A percentile compares a stretch with the other conserved stretches of the same genome.
These are phyloP conservation scores for Melanotaenia boesemani DNA, from an alignment of 2,797 vertebrate species.

Conservation along the genomic window DNA sequence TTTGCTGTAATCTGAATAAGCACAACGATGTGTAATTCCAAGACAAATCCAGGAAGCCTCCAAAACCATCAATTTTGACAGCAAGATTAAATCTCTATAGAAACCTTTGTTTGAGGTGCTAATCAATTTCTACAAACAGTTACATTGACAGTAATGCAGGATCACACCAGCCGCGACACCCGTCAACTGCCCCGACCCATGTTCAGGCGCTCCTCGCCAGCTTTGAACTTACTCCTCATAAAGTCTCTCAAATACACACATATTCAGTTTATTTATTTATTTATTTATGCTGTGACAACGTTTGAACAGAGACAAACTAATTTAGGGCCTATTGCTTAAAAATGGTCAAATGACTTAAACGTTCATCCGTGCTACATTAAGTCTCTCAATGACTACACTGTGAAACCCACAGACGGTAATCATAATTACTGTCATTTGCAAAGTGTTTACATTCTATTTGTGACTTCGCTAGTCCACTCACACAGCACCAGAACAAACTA, in stretches of 20 bases:
- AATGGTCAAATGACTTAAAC: slow-evolving; percentile 1
- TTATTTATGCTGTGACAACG: background rate
- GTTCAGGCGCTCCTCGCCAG: background rate
- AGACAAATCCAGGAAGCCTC: background rate
- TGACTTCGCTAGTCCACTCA: slow-evolving; percentile 25
- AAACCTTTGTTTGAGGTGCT: slow-evolving; percentile 12
- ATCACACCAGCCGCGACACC: background rate
- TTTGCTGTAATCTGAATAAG: background rate
- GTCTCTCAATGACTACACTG: background rate
- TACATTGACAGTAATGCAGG: slow-evolving; percentile 6
- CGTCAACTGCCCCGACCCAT: background rate
- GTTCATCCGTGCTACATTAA: background rate
- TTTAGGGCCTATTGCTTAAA: background rate
- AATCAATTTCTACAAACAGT: slow-evolving; percentile 13
- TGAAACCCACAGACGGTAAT: background rate
- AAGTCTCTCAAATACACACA: background rate
- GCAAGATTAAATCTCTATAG: slow-evolving; percentile 15
- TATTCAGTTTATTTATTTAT: background rate
- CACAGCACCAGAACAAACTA: slow-evolving; percentile 32
- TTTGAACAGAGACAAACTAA: background rate
- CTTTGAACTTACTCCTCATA: background rate
- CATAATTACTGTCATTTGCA: slow-evolving; percentile 26
- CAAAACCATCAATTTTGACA: slow-evolving; percentile 6
- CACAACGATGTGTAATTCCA: background rate
- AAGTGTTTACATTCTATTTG: slow-evolving; percentile 20